Evolutionary conservation across 1,140 invertebrate genomes (phyloP), one percentile per base, ranked within the genome.

Genomic region (Scylla paramamosain): DNA sequence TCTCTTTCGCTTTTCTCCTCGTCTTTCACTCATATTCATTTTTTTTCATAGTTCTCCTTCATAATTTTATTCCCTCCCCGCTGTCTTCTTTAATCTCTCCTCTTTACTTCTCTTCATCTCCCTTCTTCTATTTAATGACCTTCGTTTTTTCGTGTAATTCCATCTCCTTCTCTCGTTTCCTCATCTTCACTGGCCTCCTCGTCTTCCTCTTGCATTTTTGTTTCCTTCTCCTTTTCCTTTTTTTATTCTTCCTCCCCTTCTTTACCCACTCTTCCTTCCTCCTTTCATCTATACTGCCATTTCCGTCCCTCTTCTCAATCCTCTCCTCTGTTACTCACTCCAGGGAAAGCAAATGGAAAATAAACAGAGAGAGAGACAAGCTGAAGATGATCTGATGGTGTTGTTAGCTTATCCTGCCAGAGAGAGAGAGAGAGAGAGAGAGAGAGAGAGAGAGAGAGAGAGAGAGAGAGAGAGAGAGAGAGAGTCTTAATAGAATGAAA

Each of bases 401-500:
- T 16, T 39, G 28, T 12, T 39, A 86, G n/a, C 32, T 12, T 39
- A n/a, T n/a, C 12, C 83, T 86, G 16, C 1, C 10, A 31, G 83
- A 31, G 83, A 31, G 83, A 8, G 83, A 31, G 83, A 28, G 83
- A 28, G 83, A 28, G 83, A 28, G 83, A 28, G 83, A 28, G 83
- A 28, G 83, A 28, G 83, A 28, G 83, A 28, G 83, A 28, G 83
- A 28, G 83, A 28, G 83, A 28, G 83, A 28, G 83, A 84, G 83
- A 84, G 83, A 84, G 83, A 84, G 83, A 84, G 83, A 84, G 83
- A 84, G 83, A 84, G 83, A 84, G 83, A 86, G 83, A n/a, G 83
- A 86, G 83, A 86, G 83, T 59, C 52, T 59, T 59, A 59, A 59
- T 14, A 59, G 16, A 59, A 8, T 59, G 52, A 59, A 59, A 59